These are phyloP conservation scores for Neolamprologus caudopunctatus DNA, from an alignment of 2,113 vertebrate genomes.

Conservation along the genomic window DNA sequence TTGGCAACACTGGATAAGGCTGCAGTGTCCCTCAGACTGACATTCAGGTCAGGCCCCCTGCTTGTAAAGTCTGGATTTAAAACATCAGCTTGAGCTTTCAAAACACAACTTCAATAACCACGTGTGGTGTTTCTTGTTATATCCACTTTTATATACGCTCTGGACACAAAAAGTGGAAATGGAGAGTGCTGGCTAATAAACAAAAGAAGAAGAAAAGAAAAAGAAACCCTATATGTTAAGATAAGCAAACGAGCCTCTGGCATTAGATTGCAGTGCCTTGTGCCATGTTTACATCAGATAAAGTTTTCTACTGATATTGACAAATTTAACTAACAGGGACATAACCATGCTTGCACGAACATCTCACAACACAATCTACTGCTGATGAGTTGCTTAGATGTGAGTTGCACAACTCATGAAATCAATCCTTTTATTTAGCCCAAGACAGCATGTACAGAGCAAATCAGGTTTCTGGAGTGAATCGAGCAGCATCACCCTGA, in stretches of 20 bases:
- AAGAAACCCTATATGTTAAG: not conserved
- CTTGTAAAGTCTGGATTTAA: not conserved
- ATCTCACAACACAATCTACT: not conserved
- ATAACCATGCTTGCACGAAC: not conserved
- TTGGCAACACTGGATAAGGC: not conserved
- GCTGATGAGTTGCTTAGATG: not conserved
- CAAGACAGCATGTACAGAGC: not conserved
- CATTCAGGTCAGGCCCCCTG: not conserved
- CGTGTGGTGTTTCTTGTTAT: not conserved
- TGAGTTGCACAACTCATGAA: not conserved
- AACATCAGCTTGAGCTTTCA: not conserved
- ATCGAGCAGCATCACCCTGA: not conserved
- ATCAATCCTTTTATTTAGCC: not conserved
- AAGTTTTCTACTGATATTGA: not conserved
- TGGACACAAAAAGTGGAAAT: not conserved
- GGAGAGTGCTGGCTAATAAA: not conserved
- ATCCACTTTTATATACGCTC: not conserved
- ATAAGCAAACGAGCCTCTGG: not conserved
- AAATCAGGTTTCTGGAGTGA: not conserved
- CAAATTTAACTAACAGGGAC: not conserved
- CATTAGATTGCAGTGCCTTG: not conserved
- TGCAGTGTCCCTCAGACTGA: not conserved
- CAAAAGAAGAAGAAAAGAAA: not conserved
- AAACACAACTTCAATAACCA: not conserved
- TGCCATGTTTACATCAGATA: not conserved